Base-by-base conservation (phyloP, 1,140 invertebrate genomes). In the Orius laevigatus region DNA sequence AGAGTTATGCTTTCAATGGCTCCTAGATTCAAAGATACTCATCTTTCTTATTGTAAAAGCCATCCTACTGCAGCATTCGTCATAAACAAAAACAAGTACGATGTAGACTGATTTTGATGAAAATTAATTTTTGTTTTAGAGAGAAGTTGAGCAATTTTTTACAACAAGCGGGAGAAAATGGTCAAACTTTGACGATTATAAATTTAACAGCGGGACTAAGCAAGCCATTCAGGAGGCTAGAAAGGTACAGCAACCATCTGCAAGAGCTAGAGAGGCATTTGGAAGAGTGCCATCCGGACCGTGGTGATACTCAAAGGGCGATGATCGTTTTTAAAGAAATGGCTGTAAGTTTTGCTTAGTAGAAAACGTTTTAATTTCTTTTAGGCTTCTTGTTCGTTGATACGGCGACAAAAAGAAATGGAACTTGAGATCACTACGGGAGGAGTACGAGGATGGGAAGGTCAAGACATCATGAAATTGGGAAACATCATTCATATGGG, bases 211-310 rank as follows among this genome's bases (percentile, higher is more conserved):
- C 88, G 10, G 87, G 85, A 1, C 68, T 98, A 8, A 95, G 90
- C 53, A 89, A 89, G 66, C 90, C 93, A 5, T 98, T 98, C 64
- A 74, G 91, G 43, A 76, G 93, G 49, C 66, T 98, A 25, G 90
- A 97, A 57, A 95, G 94, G 62, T 98, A 97, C 64, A 81, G 89
- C 5, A 80, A 79, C 20, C 83, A 87, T 76, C 68, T 98, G 14
- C 90, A 96, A 66, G 94, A 98, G 66, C 66, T 98, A 41, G 90
- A 95, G 59, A 70, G 92, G 51, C 91, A 96, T 62, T 84, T 94
- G 31, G 85, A 92, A 70, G 93, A 96, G 65, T 83, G 78, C 60
- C 92, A 98, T 67, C 75, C 84, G 2, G 95, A 98, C 66, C 70
- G 93, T 54, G 95, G 94, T 2, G 93, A 98, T 61, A 88, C 91